Evolutionary conservation across 53 echinoderm and acorn worm genomes (phyloP).

Genomic region (Hippasteria phrygiana): DNA sequence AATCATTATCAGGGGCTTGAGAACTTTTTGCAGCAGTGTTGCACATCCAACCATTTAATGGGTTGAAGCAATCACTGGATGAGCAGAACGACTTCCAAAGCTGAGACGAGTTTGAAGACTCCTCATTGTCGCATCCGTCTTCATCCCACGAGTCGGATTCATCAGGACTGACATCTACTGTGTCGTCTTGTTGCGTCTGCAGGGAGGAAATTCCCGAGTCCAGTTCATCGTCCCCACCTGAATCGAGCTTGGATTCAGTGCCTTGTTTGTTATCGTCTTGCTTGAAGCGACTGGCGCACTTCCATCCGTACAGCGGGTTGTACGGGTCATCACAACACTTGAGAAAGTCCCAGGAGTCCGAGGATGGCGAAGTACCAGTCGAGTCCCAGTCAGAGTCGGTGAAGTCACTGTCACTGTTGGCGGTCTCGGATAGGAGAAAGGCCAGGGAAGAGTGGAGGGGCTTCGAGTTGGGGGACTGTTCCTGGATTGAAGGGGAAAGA

Average conservation of each 20-base stretch:
- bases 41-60: slow-evolving; percentile 29
- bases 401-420: background rate
- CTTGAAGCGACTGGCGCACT: slow-evolving; percentile 11
- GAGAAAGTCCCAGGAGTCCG: slow-evolving; percentile 27
- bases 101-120: background rate
- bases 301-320: slow-evolving; percentile 65
- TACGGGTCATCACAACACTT: slow-evolving; percentile 41
- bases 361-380: background rate
- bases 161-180: background rate
- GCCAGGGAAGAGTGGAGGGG: slow-evolving; percentile 45
- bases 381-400: slow-evolving; percentile 38
- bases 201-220: slow-evolving; percentile 42
- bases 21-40: background rate
- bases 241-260: background rate
- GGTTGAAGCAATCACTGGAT: slow-evolving; percentile 15
- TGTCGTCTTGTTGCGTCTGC: slow-evolving; percentile 31
- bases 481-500: background rate
- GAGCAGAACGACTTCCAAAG: background rate
- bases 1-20: background rate
- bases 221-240: slow-evolving; percentile 10
- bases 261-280: background rate
- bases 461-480: background rate
- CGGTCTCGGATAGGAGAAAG: background rate
- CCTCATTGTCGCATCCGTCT: background rate
- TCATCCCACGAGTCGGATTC: slow-evolving; percentile 15